Conservation (phyloP, 2,888 invertebrate species). For the Metallyticus violacea region DNA sequence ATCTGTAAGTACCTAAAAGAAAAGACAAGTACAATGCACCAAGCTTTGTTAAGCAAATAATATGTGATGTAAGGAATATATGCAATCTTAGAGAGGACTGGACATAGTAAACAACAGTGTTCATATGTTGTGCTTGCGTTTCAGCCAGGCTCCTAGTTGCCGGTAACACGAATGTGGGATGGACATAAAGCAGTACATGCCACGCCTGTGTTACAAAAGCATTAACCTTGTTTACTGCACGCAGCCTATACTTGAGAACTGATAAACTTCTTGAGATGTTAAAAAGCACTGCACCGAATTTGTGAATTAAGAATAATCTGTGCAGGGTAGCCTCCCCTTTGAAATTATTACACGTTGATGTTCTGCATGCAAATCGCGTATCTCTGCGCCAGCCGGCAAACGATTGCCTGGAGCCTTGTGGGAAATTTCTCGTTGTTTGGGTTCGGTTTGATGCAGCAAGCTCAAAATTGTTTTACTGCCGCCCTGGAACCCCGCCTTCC, state of each 20-base stretch:
- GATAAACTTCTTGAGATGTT: background rate
- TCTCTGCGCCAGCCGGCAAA: too few species aligned
- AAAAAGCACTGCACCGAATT: background rate
- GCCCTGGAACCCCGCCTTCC: background rate
- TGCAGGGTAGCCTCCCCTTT: background rate
- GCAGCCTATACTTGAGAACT: background rate
- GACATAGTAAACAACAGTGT: too few species aligned
- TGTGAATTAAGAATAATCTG: background rate
- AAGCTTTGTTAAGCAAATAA: too few species aligned
- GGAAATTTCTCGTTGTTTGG: background rate
- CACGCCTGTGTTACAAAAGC: background rate
- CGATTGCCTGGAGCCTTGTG: background rate
- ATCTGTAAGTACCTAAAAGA: too few species aligned
- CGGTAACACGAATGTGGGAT: too few species aligned
- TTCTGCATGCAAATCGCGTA: background rate
- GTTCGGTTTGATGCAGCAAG: background rate
- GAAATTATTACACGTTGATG: background rate
- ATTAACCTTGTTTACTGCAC: background rate
- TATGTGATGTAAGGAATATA: too few species aligned
- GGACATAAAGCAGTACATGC: background rate
- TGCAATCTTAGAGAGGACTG: too few species aligned
- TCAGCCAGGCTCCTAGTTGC: background rate
- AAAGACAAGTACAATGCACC: too few species aligned
- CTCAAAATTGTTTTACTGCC: background rate
- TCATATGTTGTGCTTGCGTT: background rate